Conservation (phyloP, 2,888 invertebrate species). For the Caenorhabditis sp. region DNA sequence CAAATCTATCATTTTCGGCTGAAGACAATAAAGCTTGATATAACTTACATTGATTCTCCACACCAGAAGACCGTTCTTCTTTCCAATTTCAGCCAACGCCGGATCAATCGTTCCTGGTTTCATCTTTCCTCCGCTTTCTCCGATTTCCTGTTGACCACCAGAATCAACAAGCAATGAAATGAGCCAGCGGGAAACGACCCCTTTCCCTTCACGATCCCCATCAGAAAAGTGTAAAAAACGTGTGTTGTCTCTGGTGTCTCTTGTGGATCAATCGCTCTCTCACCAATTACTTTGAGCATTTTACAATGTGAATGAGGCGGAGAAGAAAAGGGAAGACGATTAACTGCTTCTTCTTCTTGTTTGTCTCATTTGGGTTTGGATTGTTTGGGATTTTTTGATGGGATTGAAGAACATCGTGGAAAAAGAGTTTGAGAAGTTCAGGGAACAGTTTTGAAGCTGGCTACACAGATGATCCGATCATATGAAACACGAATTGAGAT, state of each 20-base stretch:
- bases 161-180: slow-evolving; percentile 61
- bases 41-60: slow-evolving; percentile 82
- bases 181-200: slow-evolving; percentile 51
- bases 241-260: slow-evolving; percentile 44
- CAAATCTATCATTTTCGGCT: no score
- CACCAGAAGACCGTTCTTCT: slow-evolving; percentile 81
- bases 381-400: not conserved
- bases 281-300: slow-evolving; percentile 52
- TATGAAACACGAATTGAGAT: no score
- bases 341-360: slow-evolving; percentile 42
- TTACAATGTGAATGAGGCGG: slow-evolving; percentile 56
- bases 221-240: slow-evolving; percentile 59
- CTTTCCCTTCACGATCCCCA: slow-evolving; percentile 3
- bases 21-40: no score
- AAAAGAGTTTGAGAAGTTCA: not conserved
- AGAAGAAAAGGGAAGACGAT: slow-evolving; percentile 31
- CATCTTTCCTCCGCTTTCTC: slow-evolving; percentile 39
- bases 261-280: slow-evolving; percentile 22
- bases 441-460: not conserved
- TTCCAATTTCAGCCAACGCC: slow-evolving; percentile 78
- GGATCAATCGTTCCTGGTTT: slow-evolving; percentile 67
- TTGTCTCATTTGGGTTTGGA: slow-evolving; percentile 39
- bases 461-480: no score
- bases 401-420: not conserved
- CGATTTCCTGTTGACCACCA: slow-evolving; percentile 41